Evolutionary conservation across 2,888 invertebrate species (phyloP).

Genomic region (Ischnura elegans): DNA sequence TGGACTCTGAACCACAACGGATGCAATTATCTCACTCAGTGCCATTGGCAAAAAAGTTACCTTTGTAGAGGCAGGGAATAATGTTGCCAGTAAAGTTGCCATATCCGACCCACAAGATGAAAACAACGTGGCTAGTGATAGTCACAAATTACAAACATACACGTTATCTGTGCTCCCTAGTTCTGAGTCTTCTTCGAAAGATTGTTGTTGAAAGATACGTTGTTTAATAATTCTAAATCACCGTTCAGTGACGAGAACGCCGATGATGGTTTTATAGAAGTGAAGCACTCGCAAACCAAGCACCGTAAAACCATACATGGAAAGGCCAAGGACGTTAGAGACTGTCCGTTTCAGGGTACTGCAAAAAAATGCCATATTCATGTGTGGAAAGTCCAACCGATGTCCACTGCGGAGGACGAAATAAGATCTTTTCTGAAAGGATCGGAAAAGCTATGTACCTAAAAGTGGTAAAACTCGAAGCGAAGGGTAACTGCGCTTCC

Average conservation of each 20-base stretch:
- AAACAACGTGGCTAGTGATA: background rate
- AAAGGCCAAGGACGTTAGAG: background rate
- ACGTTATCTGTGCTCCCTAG: background rate
- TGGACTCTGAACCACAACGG: too few relatives aligned
- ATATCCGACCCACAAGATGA: background rate
- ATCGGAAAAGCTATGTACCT: background rate
- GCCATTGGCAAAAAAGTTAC: background rate
- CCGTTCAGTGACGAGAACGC: background rate
- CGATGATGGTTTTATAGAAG: background rate
- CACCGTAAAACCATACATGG: background rate
- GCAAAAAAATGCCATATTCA: background rate
- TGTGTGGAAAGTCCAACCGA: background rate
- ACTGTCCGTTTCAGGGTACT: background rate
- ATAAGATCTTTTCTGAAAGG: background rate
- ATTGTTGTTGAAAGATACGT: background rate
- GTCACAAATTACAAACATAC: background rate
- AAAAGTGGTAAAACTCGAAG: background rate
- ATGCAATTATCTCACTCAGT: too few relatives aligned
- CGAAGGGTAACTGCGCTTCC: background rate
- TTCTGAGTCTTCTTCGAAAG: background rate
- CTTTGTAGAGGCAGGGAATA: background rate
- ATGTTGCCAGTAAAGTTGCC: background rate
- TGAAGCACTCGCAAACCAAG: background rate
- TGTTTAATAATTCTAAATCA: too few relatives aligned
- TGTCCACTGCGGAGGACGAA: background rate